These are phyloP conservation scores for Vanessa tameamea DNA, from an alignment of 1,140 invertebrate genomes.

Conservation along the genomic window DNA sequence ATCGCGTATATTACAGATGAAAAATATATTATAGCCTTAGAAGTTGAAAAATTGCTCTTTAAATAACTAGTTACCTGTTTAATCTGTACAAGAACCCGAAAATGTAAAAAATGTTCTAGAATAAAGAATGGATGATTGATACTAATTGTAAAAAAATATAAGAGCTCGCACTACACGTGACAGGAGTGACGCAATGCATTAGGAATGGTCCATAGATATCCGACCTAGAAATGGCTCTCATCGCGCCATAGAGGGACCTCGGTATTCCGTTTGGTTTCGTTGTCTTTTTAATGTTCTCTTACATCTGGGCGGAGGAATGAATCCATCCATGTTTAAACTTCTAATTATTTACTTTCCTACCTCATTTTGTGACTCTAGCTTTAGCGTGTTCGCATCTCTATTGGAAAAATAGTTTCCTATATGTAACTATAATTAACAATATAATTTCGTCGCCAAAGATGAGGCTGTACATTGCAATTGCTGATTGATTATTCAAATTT, in stretches of 20 bases:
- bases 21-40: neutral
- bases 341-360: constrained; percentile 75
- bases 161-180: too few species aligned
- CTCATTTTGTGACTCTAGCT: constrained; percentile 75
- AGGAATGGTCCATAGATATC: too few species aligned
- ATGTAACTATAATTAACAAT: constrained; percentile 54
- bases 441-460: constrained; percentile 73
- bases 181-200: too few species aligned
- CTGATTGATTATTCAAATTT: constrained; percentile 46
- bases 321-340: constrained; percentile 68
- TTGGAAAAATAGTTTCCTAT: constrained; percentile 46
- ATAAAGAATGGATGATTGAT: neutral
- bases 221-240: too few species aligned
- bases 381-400: constrained; percentile 57
- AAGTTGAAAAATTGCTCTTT: neutral
- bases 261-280: constrained; percentile 10
- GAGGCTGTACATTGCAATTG: constrained; percentile 62
- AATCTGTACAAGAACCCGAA: neutral
- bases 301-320: constrained; percentile 40
- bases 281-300: neutral
- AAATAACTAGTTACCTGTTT: neutral
- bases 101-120: neutral
- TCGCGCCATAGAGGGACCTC: too few species aligned
- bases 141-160: too few species aligned
- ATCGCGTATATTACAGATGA: neutral